These are phyloP conservation scores for Smittia aterrima DNA, from an alignment of 2,888 invertebrate species.

Conservation along the genomic window DNA sequence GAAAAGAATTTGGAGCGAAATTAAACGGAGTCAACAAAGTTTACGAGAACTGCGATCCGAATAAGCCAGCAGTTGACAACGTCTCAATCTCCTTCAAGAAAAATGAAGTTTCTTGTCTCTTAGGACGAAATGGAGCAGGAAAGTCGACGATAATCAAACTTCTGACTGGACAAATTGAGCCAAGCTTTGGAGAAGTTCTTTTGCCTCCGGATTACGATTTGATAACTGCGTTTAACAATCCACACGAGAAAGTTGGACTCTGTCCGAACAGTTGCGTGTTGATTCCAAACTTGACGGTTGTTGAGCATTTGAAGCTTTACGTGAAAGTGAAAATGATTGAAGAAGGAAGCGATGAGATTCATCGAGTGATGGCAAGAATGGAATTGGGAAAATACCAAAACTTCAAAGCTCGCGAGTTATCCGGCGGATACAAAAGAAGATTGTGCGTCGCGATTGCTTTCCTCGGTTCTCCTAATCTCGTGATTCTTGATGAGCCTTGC, in stretches of 20 bases:
- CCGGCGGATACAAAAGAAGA: slow-evolving; percentile 86
- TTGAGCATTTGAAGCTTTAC: slow-evolving; percentile 75
- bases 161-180: slow-evolving; percentile 73
- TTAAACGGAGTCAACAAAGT: slow-evolving; percentile 70
- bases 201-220: slow-evolving; percentile 58
- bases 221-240: slow-evolving; percentile 59
- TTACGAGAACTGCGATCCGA: slow-evolving; percentile 57
- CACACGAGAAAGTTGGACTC: slow-evolving; percentile 69
- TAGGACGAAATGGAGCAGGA: slow-evolving; percentile 90
- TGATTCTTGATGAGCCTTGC: slow-evolving; percentile 83
- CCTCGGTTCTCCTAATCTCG: slow-evolving; percentile 59
- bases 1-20: slow-evolving; percentile 67
- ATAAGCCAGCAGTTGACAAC: slow-evolving; percentile 69
- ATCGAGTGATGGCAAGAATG: slow-evolving; percentile 61
- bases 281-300: slow-evolving; percentile 65
- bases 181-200: slow-evolving; percentile 71
- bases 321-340: slow-evolving; percentile 60
- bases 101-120: slow-evolving; percentile 79
- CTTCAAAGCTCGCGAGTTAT: slow-evolving; percentile 64
- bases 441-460: slow-evolving; percentile 87
- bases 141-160: slow-evolving; percentile 56
- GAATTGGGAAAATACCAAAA: slow-evolving; percentile 67
- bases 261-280: slow-evolving; percentile 88
- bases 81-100: slow-evolving; percentile 76
- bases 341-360: slow-evolving; percentile 56